Conservation (phyloP, 2,797 vertebrate genomes). For the Urosaurus nigricauda region DNA sequence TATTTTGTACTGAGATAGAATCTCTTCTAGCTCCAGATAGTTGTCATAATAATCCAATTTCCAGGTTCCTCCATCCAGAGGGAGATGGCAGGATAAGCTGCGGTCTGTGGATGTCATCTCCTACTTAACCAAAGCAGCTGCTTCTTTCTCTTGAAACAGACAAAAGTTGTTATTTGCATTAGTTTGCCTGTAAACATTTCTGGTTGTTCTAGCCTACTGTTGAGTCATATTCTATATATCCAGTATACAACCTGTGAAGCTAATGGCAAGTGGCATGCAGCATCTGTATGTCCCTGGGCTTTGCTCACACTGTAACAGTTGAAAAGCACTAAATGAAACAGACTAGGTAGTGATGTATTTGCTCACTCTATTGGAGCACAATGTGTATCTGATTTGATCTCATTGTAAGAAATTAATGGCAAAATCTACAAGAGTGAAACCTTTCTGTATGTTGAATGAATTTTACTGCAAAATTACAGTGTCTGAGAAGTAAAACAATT, state of each 20-base stretch:
- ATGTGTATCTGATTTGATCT: background rate
- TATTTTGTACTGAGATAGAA: background rate
- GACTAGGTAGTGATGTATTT: background rate
- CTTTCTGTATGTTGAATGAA: background rate
- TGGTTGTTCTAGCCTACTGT: background rate
- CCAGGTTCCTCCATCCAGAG: background rate
- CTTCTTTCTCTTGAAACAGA: background rate
- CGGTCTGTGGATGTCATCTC: too few species aligned
- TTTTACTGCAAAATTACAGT: background rate
- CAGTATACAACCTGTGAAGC: background rate
- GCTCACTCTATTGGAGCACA: background rate
- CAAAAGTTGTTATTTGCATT: background rate
- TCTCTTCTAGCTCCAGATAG: background rate
- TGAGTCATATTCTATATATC: background rate
- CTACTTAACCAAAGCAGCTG: background rate
- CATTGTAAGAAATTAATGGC: background rate
- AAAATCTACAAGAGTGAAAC: background rate
- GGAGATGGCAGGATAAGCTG: background rate
- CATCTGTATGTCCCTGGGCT: background rate
- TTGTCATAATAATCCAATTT: background rate
- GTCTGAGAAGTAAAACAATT: background rate
- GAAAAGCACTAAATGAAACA: background rate
- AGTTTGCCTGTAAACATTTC: background rate
- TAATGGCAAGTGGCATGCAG: slow-evolving; percentile 18
- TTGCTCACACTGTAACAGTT: background rate